Percentiles rank a stretch among this genome's conserved stretches.
Conservation (phyloP, 2,113 vertebrate genomes). For the Hypocryptadius cinnamomeus region DNA sequence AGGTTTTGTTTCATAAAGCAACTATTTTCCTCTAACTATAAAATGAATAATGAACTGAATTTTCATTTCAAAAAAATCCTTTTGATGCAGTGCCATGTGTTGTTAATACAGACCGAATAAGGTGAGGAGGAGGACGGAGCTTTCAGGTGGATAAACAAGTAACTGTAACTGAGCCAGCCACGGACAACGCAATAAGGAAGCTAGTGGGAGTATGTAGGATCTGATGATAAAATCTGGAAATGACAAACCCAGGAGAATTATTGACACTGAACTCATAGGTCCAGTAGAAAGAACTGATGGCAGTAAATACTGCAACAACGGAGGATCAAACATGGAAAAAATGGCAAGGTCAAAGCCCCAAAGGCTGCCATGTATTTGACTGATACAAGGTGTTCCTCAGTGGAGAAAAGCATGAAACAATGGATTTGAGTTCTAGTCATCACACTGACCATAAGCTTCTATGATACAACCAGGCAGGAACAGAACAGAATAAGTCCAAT, state of each 20-base stretch:
- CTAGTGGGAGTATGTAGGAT: neutral
- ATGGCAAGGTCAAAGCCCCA: neutral
- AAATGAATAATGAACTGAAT: neutral
- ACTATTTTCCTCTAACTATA: neutral
- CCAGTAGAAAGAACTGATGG: neutral
- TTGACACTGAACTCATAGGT: neutral
- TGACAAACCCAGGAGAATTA: neutral
- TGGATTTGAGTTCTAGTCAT: neutral
- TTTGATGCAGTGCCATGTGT: neutral
- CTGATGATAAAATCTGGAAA: neutral
- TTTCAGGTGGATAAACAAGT: neutral
- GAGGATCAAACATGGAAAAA: neutral
- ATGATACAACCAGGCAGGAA: neutral
- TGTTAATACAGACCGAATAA: neutral
- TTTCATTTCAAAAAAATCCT: neutral
- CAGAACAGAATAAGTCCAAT: neutral
- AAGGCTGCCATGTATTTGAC: neutral
- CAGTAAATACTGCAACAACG: neutral
- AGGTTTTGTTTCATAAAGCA: neutral
- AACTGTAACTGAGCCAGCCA: neutral
- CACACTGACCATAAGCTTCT: neutral
- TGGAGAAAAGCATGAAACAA: neutral
- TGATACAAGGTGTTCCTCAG: neutral
- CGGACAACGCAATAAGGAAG: neutral
- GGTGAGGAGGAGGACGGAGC: neutral